A percentile compares a stretch with the other conserved stretches of the same genome.
These are phyloP conservation scores for Salvator merianae DNA, from an alignment of 2,113 vertebrate genomes.

Conservation along the genomic window DNA sequence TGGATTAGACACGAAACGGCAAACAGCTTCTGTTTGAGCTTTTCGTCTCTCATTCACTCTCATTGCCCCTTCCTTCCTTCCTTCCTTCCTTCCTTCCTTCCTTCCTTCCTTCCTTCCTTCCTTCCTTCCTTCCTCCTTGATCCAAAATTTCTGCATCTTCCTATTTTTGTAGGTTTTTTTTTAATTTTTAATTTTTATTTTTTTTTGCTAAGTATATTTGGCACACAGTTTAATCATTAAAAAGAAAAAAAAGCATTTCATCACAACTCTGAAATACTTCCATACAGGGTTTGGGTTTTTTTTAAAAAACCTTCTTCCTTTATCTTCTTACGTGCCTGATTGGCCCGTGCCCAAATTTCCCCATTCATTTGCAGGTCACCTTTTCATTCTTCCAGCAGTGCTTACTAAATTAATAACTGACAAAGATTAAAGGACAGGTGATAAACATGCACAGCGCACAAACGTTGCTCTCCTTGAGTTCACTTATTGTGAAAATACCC, in stretches of 20 bases:
- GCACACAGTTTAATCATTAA: neutral
- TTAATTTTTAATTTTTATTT: too few relatives aligned
- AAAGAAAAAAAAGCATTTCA: neutral
- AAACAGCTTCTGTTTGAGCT: too few relatives aligned
- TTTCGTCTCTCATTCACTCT: too few relatives aligned
- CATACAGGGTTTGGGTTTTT: neutral
- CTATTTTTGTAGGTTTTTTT: too few relatives aligned
- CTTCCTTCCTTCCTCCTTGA: too few relatives aligned
- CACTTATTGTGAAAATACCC: neutral
- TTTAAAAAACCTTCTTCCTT: neutral
- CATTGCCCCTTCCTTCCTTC: too few relatives aligned
- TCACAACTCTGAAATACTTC: neutral
- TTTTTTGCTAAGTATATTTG: too few relatives aligned
- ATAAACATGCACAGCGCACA: neutral
- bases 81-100: too few relatives aligned
- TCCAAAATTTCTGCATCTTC: too few relatives aligned
- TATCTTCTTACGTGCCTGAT: neutral
- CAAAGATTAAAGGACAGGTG: neutral
- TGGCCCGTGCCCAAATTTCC: neutral
- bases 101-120: too few relatives aligned
- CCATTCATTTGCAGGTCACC: neutral
- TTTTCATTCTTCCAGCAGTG: neutral
- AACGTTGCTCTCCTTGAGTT: neutral
- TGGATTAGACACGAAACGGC: too few relatives aligned
- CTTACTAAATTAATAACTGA: constrained; percentile 21